Evolutionary conservation across 2,888 invertebrate genomes (phyloP), one percentile per base, ranked within the genome.

Genomic region (Harpalus rubripes): DNA sequence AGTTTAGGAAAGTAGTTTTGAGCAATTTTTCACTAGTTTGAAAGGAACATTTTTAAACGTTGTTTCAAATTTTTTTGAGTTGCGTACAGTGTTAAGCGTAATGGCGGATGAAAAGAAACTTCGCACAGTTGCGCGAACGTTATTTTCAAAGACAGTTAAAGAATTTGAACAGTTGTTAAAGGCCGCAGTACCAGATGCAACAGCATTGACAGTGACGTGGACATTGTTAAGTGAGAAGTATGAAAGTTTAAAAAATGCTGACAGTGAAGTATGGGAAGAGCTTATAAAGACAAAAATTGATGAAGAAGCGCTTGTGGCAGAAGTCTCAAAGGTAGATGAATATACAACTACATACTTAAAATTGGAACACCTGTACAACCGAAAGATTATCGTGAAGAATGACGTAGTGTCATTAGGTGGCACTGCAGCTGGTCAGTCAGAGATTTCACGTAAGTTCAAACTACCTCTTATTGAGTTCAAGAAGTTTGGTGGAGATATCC

Each of bases 381-480:
- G 5, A 32, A 32, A 32, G 32, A 6, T 32, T 32, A 6, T 0
- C 5, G 32, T 1, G 32, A 32, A 32, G 5, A 5, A 32, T 32
- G 32, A 32, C 32, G 32, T 5, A 32, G 32, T 32, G 32, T 32
- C 32, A 32, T 3, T 6, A 32, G 6, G 3, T 32, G 6, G 32
- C 32, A 32, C 3, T 32, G 5, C 32, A 32, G 3, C 32, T 3
- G 32, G 0, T 32, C 32, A 32, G 3, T 32, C 32, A 6, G 32
- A 32, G 32, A 32, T 32, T 32, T 5, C 32, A 5, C 32, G 32
- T 32, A 32, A 32, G 32, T 52, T 52, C 6, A 52, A 4, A 52
- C 84, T 87, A 76, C 87, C 87, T 44, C 74, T n/a, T 8, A 85
- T 87, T 78, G 85, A 87, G 82, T 85, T 87, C 44, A 87, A 85